Base-by-base conservation (phyloP, 2,113 vertebrate species). In the Gasterosteus aculeatus region DNA sequence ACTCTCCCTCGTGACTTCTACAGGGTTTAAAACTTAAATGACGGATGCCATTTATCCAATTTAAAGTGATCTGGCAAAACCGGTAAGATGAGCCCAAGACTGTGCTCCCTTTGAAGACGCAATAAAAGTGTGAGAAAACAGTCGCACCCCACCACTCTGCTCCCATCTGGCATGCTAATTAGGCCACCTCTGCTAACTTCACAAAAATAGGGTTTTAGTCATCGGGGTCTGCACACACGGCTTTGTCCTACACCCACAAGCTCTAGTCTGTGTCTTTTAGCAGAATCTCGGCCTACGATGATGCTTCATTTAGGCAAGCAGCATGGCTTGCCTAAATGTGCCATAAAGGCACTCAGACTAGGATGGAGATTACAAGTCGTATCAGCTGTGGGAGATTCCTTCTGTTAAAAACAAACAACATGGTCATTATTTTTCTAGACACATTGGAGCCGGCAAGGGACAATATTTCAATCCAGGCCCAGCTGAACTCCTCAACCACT, bases 41-140 rank as follows among this genome's bases (percentile, higher is more conserved):
- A 68, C 22, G 29, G 59, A 53, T 49, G n/a, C 31, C 44, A 44
- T 72, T 64, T 77, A 63, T 53, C 42, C 39, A 16, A 19, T 62
- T 59, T 65, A 51, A 81, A 72, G 64, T 18, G 5, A 38, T 63
- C 49, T 53, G 47, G 70, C 60, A 31, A 33, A 33, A 33, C 33
- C 33, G 33, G 33, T 33, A 33, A 33, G 33, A 33, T 33, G 33
- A 33, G 58, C 44, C 72, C 33, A 57, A 72, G 62, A 71, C 66
- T 16, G 5, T 72, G 64, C 67, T 67, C 63, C 63, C 72, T 92
- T 93, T 92, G 89, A 92, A 90, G 90, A 83, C 60, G 86, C 76
- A 84, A 83, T 92, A 91, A 93, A 93, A 82, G 42, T 26, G 73
- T 77, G 77, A 78, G 79, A 87, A 82, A 87, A 85, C 86, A 82